Evolutionary conservation across 2,888 invertebrate species (phyloP).

Genomic region (Drosophila anomelani): DNA sequence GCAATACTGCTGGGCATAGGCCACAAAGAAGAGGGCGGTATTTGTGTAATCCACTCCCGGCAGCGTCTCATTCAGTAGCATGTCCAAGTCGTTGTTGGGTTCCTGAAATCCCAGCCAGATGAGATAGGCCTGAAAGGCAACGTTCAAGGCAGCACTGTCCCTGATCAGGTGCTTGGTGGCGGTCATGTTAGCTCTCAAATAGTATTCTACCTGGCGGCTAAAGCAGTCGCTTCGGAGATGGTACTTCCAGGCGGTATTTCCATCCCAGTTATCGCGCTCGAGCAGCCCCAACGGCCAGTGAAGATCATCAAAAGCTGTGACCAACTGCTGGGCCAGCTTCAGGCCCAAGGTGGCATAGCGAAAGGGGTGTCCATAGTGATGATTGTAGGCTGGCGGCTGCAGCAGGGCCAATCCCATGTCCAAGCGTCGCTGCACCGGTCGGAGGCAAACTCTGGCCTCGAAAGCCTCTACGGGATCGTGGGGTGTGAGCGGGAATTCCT

Average conservation of each 20-base stretch:
- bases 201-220: constrained; percentile 70
- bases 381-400: constrained; percentile 77
- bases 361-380: constrained; percentile 66
- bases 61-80: constrained; percentile 76
- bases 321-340: constrained; percentile 68
- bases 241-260: constrained; percentile 64
- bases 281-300: constrained; percentile 77
- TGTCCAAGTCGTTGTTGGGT: constrained; percentile 73
- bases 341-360: constrained; percentile 76
- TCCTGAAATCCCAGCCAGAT: constrained; percentile 74
- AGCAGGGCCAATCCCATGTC: constrained; percentile 77
- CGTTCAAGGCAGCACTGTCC: constrained; percentile 73
- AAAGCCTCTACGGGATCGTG: constrained; percentile 74
- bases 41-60: constrained; percentile 79
- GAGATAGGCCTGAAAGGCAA: constrained; percentile 81
- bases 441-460: constrained; percentile 72
- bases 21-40: constrained; percentile 81
- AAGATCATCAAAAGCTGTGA: constrained; percentile 76
- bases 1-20: constrained; percentile 81
- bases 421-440: constrained; percentile 71
- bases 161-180: constrained; percentile 65
- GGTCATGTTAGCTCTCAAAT: constrained; percentile 59
- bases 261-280: constrained; percentile 74
- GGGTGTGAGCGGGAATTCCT: constrained; percentile 55
- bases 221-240: constrained; percentile 77